Conservation (phyloP, 2,797 vertebrate genomes). For the Sebastes minor region DNA sequence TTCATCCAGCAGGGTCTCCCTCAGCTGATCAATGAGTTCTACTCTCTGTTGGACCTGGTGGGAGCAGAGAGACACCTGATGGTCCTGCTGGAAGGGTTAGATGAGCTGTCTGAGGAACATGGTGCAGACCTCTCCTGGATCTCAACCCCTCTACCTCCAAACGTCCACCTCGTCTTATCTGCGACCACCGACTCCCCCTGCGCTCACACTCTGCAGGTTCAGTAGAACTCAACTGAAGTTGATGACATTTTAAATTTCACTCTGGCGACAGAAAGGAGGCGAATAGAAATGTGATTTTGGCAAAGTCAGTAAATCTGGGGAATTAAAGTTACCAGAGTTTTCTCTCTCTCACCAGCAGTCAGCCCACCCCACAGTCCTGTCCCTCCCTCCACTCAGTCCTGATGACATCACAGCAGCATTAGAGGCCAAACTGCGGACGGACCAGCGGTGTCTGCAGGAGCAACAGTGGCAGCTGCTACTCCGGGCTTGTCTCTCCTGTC, state of each 20-base stretch:
- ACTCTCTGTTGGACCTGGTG: slow-evolving; percentile 68
- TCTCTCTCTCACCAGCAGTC: slow-evolving; percentile 28
- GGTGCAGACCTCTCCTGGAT: slow-evolving; percentile 76
- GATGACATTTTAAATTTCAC: neutral
- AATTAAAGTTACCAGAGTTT: neutral
- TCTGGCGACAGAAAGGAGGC: too few relatives aligned
- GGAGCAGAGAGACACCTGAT: slow-evolving; percentile 57
- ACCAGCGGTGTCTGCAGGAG: slow-evolving; percentile 58
- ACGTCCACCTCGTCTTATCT: slow-evolving; percentile 73
- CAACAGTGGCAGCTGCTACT: slow-evolving; percentile 69
- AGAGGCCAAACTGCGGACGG: slow-evolving; percentile 43
- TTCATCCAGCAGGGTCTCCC: slow-evolving; percentile 58
- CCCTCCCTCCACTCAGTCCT: slow-evolving; percentile 62
- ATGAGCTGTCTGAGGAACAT: slow-evolving; percentile 76
- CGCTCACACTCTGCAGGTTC: slow-evolving; percentile 68
- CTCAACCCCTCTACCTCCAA: slow-evolving; percentile 54
- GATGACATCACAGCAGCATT: slow-evolving; percentile 64
- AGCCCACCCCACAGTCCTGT: slow-evolving; percentile 50
- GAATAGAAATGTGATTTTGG: neutral
- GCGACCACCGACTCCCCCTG: slow-evolving; percentile 53
- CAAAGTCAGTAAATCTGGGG: neutral
- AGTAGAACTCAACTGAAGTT: neutral
- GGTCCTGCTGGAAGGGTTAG: slow-evolving; percentile 75
- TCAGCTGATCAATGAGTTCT: slow-evolving; percentile 74
- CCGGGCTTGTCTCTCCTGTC: slow-evolving; percentile 70